Evolutionary conservation across 2,113 vertebrate species (phyloP).

Genomic region (Agapornis roseicollis): DNA sequence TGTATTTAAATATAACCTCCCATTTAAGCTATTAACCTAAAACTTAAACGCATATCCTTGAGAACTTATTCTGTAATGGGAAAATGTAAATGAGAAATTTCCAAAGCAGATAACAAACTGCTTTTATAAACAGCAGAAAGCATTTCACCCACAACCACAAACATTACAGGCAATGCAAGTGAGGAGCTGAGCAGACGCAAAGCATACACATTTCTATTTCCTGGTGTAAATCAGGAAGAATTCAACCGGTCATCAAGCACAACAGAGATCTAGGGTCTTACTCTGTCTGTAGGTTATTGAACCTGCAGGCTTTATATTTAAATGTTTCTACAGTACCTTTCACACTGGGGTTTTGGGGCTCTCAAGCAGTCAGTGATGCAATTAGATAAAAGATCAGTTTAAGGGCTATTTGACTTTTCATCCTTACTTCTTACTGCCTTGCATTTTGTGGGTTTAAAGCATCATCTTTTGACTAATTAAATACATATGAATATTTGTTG

Average conservation of each 20-base stretch:
- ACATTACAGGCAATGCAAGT: accelerated
- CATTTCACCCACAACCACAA: not conserved
- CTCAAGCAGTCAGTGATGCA: not conserved
- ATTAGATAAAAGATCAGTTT: not conserved
- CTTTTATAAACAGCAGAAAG: not conserved
- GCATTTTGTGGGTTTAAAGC: not conserved
- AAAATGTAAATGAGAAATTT: not conserved
- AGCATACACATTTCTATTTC: not conserved
- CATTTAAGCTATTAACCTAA: not conserved
- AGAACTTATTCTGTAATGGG: not conserved
- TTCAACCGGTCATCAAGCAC: not conserved
- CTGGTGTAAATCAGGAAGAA: not conserved
- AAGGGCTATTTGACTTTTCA: not conserved
- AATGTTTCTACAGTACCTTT: not conserved
- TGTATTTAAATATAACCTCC: not conserved
- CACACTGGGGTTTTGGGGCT: not conserved
- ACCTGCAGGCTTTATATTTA: not conserved
- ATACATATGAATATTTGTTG: conserved; percentile 18
- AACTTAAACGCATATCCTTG: not conserved
- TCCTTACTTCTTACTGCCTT: not conserved
- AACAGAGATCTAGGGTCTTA: not conserved
- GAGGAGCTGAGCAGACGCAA: not conserved
- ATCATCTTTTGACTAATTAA: conserved; percentile 21
- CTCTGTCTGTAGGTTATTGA: not conserved
- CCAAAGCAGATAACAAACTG: not conserved